Percentiles rank a stretch among this genome's conserved stretches.
Conservation (phyloP, 2,113 vertebrate genomes). For the Nycticebus coucang region DNA sequence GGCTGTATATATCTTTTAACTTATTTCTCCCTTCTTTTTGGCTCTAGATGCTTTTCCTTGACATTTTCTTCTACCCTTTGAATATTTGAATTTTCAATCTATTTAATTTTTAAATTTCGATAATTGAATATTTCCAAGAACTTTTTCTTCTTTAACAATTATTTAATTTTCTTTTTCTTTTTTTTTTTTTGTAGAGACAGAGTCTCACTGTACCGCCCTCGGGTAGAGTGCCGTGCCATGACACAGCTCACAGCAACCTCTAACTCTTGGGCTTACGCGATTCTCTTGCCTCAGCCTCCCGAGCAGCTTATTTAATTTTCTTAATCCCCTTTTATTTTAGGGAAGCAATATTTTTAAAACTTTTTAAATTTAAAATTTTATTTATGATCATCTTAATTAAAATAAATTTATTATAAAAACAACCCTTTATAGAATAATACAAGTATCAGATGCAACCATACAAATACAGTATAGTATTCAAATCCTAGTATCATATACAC, state of each 20-base stretch:
- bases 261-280: too few species aligned
- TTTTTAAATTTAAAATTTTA: slow-evolving; percentile 48
- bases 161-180: neutral
- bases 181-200: too few species aligned
- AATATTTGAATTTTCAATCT: neutral
- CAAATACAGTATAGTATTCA: neutral
- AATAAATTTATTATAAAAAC: slow-evolving; percentile 49
- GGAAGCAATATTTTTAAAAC: neutral
- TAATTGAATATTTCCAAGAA: neutral
- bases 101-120: neutral
- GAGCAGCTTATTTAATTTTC: neutral
- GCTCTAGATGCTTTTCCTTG: neutral
- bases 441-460: slow-evolving; percentile 17
- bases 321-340: neutral
- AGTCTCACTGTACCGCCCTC: too few species aligned
- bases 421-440: slow-evolving; percentile 4
- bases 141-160: neutral
- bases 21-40: neutral
- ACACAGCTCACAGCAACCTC: too few species aligned
- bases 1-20: neutral
- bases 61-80: neutral
- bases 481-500: neutral
- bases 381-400: slow-evolving; percentile 33
- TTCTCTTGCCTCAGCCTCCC: too few species aligned
- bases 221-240: too few species aligned